These are phyloP conservation scores for Tyto alba DNA, from an alignment of 2,113 vertebrate species.

Conservation along the genomic window DNA sequence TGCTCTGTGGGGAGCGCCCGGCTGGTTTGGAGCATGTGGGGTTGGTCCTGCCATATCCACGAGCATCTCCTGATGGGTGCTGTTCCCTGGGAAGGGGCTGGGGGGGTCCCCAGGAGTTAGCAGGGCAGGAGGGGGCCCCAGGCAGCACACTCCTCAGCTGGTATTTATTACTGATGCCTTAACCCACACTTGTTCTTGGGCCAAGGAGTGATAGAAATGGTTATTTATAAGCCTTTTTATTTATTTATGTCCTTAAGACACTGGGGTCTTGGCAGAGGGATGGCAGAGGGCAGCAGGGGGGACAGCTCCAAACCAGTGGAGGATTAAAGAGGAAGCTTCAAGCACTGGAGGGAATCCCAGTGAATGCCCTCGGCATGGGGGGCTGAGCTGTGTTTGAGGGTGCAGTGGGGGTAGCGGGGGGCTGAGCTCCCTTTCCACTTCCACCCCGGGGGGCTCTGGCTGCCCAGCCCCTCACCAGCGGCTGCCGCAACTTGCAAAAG, in stretches of 20 bases:
- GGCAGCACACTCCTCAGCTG: neutral
- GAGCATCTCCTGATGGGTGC: neutral
- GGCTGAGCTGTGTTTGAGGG: neutral
- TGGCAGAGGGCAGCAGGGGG: fast-evolving
- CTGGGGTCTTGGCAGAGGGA: neutral
- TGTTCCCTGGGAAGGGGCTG: neutral
- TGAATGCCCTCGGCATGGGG: neutral
- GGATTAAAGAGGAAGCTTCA: neutral
- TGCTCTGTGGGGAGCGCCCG: neutral
- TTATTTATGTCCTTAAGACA: neutral
- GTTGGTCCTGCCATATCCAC: neutral
- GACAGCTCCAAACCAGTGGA: neutral
- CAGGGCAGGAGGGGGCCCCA: neutral
- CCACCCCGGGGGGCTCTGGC: neutral
- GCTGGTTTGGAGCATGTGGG: too few species aligned
- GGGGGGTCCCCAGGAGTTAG: neutral
- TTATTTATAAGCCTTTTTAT: neutral
- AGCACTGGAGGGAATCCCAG: neutral
- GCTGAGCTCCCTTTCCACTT: neutral
- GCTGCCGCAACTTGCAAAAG: neutral
- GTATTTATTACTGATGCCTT: neutral
- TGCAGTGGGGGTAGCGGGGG: neutral
- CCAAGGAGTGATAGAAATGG: neutral
- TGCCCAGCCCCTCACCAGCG: neutral
- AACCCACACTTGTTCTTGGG: neutral